Conservation (phyloP, 35 echinoderm and acorn worm species). For the Heliocidaris erythrogramma region DNA sequence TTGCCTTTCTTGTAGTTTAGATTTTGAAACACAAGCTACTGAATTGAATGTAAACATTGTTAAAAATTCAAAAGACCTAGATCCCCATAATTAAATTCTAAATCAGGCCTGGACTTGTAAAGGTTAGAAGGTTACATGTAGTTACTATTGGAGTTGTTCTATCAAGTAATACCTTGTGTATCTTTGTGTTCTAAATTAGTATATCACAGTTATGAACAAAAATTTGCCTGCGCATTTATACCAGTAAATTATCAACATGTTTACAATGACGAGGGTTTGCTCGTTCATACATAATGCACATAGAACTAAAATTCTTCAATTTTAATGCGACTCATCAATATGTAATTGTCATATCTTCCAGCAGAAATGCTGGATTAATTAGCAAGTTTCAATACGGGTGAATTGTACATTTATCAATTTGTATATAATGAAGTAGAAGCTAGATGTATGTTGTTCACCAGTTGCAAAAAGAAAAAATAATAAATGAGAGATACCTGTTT, state of each 20-base stretch:
- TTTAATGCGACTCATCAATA: background rate
- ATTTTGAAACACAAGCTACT: background rate
- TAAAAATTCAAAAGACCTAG: background rate
- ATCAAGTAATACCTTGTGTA: no score
- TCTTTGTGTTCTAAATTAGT: no score
- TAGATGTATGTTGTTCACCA: background rate
- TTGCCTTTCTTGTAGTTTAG: background rate
- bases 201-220: no score
- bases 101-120: background rate
- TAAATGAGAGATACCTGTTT: background rate
- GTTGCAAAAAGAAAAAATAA: background rate
- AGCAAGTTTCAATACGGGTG: slow-evolving; percentile 42
- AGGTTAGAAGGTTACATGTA: no score
- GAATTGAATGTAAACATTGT: background rate
- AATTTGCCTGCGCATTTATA: no score
- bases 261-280: background rate
- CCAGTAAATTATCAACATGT: no score
- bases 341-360: background rate
- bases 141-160: no score
- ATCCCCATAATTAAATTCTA: background rate
- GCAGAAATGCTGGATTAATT: slow-evolving; percentile 24
- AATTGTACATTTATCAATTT: slow-evolving; percentile 32
- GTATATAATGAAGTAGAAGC: slow-evolving; percentile 35
- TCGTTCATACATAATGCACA: background rate
- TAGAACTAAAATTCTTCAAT: background rate